Conservation (phyloP, 2,113 vertebrate genomes). For the Sisor rabdophorus region DNA sequence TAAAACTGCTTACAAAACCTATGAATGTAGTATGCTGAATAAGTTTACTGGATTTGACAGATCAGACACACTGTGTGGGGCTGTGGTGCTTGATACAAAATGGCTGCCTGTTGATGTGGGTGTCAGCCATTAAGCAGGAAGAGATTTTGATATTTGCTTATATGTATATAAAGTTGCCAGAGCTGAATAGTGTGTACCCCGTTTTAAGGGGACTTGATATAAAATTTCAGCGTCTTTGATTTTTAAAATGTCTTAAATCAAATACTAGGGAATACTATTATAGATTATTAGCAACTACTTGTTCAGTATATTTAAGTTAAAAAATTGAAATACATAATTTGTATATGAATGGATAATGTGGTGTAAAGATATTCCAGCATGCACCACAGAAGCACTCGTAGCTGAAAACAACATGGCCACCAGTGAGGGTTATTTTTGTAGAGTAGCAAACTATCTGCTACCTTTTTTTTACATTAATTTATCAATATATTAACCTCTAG, state of each 20-base stretch:
- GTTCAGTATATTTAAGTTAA: too few relatives aligned
- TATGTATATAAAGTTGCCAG: conserved; percentile 38
- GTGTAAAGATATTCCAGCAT: background rate
- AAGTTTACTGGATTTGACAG: background rate
- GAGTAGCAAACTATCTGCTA: too few relatives aligned
- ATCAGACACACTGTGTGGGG: background rate
- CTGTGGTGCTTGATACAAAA: conserved; percentile 9
- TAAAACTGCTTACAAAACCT: background rate
- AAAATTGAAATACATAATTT: too few relatives aligned
- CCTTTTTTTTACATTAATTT: too few relatives aligned
- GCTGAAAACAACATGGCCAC: background rate
- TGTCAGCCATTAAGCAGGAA: background rate
- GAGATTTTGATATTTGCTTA: conserved; percentile 23
- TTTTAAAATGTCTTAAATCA: conserved; percentile 1
- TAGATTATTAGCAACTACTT: too few relatives aligned
- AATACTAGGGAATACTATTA: too few relatives aligned
- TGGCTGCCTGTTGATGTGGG: background rate
- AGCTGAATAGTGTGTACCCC: conserved; percentile 21
- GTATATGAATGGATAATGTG: background rate
- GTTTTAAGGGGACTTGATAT: conserved; percentile 51
- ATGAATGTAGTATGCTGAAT: background rate
- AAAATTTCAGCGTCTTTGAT: too few relatives aligned
- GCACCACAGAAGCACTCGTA: background rate
- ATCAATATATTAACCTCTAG: too few relatives aligned
- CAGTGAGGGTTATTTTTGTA: background rate